These are phyloP conservation scores for Trachelus stipa DNA, from an alignment of 2,888 invertebrate genomes.

Conservation along the genomic window DNA sequence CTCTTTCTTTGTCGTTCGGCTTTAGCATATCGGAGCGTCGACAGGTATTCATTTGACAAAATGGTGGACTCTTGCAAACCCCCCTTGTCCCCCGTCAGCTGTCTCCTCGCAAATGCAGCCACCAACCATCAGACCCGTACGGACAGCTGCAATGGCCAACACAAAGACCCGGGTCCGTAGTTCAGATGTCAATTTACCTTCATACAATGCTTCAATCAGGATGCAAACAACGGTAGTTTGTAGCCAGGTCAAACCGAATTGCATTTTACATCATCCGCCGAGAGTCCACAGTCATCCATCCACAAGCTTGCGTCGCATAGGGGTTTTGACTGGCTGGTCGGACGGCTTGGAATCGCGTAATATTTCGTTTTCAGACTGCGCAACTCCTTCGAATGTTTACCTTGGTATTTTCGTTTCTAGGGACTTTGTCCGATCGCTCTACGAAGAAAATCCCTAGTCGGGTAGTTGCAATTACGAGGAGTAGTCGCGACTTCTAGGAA, in stretches of 20 bases:
- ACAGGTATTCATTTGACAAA: not conserved
- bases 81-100: not conserved
- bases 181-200: slow-evolving; percentile 59
- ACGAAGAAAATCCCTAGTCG: not conserved
- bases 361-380: not conserved
- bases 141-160: not conserved
- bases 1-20: not conserved
- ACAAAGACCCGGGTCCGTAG: slow-evolving; percentile 33
- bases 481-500: not conserved
- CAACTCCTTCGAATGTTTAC: not conserved
- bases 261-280: slow-evolving; percentile 51
- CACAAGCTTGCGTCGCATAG: not conserved
- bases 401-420: not conserved
- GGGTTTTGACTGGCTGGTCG: not conserved
- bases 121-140: not conserved
- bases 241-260: slow-evolving; percentile 45
- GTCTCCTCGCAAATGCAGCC: not conserved
- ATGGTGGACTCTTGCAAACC: not conserved
- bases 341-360: not conserved
- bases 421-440: not conserved
- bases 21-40: not conserved
- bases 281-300: not conserved
- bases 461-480: not conserved
- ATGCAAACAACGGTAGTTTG: slow-evolving; percentile 55
- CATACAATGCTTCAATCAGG: slow-evolving; percentile 63